phyloP scores from a whole-genome alignment of 2,797 vertebrate species.

The Chelmon rostratus region DNA sequence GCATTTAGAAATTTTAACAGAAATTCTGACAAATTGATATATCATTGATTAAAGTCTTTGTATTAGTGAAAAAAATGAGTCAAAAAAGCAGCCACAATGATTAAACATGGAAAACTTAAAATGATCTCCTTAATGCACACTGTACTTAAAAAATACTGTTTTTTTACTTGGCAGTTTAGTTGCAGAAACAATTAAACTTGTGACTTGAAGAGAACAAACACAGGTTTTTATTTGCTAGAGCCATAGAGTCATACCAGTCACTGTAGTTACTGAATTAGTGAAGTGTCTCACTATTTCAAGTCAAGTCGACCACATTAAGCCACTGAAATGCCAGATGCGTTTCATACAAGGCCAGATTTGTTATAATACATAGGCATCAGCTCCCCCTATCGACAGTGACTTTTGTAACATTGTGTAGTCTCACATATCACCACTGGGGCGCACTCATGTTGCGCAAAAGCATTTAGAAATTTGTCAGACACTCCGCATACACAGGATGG shows the following conservation, averaged over 20 bases:
- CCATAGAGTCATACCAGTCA: neutral
- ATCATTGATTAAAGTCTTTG: neutral
- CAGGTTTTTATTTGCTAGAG: too few species aligned
- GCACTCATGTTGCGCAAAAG: conserved; percentile 51
- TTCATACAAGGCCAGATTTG: neutral
- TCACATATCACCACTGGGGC: conserved; percentile 58
- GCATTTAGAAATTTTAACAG: too few species aligned
- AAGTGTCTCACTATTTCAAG: neutral
- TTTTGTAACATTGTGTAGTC: conserved; percentile 30
- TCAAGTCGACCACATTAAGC: neutral
- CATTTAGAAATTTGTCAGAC: neutral
- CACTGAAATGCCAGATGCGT: neutral
- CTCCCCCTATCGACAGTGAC: neutral
- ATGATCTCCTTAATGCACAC: too few species aligned
- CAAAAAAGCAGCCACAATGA: neutral
- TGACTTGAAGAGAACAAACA: too few species aligned
- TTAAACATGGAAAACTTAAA: neutral
- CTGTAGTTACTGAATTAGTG: neutral
- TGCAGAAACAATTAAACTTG: too few species aligned
- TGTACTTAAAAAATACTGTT: too few species aligned
- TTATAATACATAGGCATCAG: neutral
- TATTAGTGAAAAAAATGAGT: neutral
- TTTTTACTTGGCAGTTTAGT: too few species aligned
- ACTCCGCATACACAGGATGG: neutral
- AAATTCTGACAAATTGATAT: too few species aligned